Evolutionary conservation across 2,113 vertebrate species (phyloP).

Genomic region (Anguilla japonica): DNA sequence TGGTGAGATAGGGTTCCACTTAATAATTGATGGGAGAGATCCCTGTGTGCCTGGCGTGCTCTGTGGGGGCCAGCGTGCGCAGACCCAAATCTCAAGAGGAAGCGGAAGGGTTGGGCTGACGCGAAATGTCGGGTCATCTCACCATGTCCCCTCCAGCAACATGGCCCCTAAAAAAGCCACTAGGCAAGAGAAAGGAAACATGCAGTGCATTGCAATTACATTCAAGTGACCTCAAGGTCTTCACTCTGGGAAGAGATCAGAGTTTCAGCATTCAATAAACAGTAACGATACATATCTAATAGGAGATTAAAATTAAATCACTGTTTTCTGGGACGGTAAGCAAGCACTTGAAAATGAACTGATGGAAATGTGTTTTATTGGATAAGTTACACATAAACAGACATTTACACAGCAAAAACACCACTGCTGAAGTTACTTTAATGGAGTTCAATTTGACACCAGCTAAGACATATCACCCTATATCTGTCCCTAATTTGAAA

Average conservation of each 20-base stretch:
- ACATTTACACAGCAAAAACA: too few relatives aligned
- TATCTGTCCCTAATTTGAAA: too few relatives aligned
- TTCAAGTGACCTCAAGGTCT: not conserved
- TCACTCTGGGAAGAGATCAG: not conserved
- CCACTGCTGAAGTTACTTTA: too few relatives aligned
- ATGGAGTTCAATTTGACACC: too few relatives aligned
- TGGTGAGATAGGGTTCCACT: constrained; percentile 21
- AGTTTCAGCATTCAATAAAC: not conserved
- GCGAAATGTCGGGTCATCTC: not conserved
- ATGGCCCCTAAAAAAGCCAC: not conserved
- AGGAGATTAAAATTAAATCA: too few relatives aligned
- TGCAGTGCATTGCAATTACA: not conserved
- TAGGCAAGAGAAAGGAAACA: not conserved
- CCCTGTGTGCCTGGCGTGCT: not conserved
- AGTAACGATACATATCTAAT: not conserved
- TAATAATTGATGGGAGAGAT: constrained; percentile 28
- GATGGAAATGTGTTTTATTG: too few relatives aligned
- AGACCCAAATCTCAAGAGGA: not conserved
- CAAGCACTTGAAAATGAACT: too few relatives aligned
- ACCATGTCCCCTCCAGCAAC: not conserved
- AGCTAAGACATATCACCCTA: too few relatives aligned
- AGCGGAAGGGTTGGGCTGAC: not conserved
- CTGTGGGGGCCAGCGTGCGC: not conserved
- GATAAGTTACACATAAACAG: too few relatives aligned
- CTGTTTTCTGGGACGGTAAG: too few relatives aligned